phyloP scores from a whole-genome alignment of 2,797 vertebrate species.

The Sphenodon punctatus region DNA sequence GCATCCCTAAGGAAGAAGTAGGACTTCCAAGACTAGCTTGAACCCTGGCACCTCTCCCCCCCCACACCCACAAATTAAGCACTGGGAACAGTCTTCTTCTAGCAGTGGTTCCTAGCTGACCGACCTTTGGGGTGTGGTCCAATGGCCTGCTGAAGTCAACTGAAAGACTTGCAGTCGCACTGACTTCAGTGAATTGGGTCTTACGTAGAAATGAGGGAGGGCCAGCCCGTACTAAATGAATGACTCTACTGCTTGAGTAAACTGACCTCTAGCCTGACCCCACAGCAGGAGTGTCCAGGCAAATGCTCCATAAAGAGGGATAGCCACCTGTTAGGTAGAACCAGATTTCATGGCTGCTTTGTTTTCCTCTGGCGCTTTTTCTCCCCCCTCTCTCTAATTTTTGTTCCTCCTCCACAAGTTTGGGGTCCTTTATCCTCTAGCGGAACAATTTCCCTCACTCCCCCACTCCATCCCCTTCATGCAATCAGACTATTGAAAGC shows the following conservation, averaged over 20 bases:
- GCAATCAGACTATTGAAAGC: constrained; percentile 28
- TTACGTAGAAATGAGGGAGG: not conserved
- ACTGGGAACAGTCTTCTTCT: not conserved
- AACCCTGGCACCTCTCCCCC: too few species aligned
- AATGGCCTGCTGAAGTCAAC: constrained; percentile 1
- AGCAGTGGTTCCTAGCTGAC: not conserved
- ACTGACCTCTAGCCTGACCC: constrained; percentile 31
- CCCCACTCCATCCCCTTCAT: constrained; percentile 5
- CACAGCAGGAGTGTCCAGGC: constrained; percentile 14
- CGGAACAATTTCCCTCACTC: not conserved
- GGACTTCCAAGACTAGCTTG: too few species aligned
- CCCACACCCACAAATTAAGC: too few species aligned
- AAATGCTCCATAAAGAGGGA: constrained; percentile 12
- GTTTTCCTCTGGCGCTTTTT: constrained; percentile 11
- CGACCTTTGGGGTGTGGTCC: not conserved
- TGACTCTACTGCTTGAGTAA: constrained; percentile 36
- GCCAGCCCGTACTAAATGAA: not conserved
- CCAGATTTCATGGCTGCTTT: not conserved
- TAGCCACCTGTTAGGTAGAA: not conserved
- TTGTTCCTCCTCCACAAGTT: constrained; percentile 28
- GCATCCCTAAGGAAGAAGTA: too few species aligned
- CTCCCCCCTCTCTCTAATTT: constrained; percentile 18
- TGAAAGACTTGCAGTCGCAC: constrained; percentile 22
- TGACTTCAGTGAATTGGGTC: not conserved
- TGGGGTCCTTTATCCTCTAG: constrained; percentile 28